A percentile compares a stretch with the other conserved stretches of the same genome.
phyloP scores from a whole-genome alignment of 2,888 invertebrate genomes.

The Tetragnatha montana region DNA sequence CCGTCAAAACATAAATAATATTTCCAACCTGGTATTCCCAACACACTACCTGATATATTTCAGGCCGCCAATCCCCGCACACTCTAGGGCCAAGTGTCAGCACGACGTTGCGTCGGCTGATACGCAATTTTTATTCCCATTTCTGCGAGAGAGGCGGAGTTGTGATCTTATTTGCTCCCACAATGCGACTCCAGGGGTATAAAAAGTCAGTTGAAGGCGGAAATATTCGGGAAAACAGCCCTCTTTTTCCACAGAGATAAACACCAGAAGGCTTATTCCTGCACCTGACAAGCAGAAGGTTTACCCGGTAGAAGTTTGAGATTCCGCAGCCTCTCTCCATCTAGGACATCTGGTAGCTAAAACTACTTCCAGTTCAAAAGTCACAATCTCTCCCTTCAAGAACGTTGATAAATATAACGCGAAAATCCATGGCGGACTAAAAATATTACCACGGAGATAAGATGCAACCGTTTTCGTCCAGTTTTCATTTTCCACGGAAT shows the following conservation, averaged over 20 bases:
- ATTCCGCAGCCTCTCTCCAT: slow-evolving; percentile 47
- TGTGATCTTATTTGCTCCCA: slow-evolving; percentile 49
- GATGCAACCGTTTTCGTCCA: slow-evolving; percentile 9
- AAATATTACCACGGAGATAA: slow-evolving; percentile 51
- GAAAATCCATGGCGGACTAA: slow-evolving; percentile 47
- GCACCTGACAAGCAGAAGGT: slow-evolving; percentile 67
- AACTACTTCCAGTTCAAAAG: slow-evolving; percentile 53
- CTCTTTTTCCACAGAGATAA: slow-evolving; percentile 43
- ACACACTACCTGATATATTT: neutral
- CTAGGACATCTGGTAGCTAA: slow-evolving; percentile 60
- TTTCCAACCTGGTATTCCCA: neutral
- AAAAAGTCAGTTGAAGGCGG: slow-evolving; percentile 20
- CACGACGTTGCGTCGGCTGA: neutral
- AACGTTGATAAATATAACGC: slow-evolving; percentile 66
- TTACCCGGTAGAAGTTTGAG: slow-evolving; percentile 34
- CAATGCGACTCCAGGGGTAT: slow-evolving; percentile 17
- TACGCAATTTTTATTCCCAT: slow-evolving; percentile 2
- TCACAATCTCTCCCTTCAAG: slow-evolving; percentile 51
- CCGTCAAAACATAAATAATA: neutral
- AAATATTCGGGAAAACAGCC: slow-evolving; percentile 57
- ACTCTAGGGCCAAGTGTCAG: slow-evolving; percentile 11
- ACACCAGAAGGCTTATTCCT: slow-evolving; percentile 58
- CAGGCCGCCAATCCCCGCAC: neutral
- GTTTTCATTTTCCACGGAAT: slow-evolving; percentile 37
- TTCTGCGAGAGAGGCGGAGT: neutral